phyloP scores from a whole-genome alignment of 2,113 vertebrate species.

The Peromyscus californicus region DNA sequence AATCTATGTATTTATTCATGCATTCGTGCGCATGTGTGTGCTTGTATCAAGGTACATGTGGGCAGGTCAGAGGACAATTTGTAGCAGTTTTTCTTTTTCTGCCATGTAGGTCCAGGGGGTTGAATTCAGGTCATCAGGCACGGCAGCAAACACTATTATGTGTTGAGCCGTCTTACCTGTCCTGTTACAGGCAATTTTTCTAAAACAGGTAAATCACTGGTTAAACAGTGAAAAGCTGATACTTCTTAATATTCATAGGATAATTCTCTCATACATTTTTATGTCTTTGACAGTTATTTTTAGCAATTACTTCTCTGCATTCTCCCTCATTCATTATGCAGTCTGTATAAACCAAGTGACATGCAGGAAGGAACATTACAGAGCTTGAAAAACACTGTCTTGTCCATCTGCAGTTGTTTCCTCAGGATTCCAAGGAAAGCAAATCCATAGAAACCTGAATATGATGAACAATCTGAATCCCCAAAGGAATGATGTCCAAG shows the following conservation, averaged over 20 bases:
- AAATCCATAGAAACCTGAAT: background rate
- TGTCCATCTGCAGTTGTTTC: background rate
- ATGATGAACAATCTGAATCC: background rate
- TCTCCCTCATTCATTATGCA: constrained; percentile 61
- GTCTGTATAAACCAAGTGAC: constrained; percentile 34
- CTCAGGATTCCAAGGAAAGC: background rate
- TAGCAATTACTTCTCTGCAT: constrained; percentile 48
- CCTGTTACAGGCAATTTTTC: background rate
- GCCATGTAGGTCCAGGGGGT: background rate
- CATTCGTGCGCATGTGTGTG: background rate
- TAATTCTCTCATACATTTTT: background rate
- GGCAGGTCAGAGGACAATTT: too few relatives aligned
- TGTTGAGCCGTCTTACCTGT: too few relatives aligned
- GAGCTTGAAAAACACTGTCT: background rate
- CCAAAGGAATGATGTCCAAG: background rate
- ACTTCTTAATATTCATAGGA: constrained; percentile 49
- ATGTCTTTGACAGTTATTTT: constrained; percentile 55
- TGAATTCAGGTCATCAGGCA: background rate
- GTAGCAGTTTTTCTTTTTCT: background rate
- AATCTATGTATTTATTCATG: background rate
- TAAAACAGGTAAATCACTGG: background rate
- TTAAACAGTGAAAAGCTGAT: constrained; percentile 36
- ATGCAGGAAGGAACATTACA: background rate
- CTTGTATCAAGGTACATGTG: background rate
- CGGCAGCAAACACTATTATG: background rate